A percentile compares a stretch with the other conserved stretches of the same genome.
Conservation (phyloP, 2,888 invertebrate species). For the Caenorhabditis sp. region DNA sequence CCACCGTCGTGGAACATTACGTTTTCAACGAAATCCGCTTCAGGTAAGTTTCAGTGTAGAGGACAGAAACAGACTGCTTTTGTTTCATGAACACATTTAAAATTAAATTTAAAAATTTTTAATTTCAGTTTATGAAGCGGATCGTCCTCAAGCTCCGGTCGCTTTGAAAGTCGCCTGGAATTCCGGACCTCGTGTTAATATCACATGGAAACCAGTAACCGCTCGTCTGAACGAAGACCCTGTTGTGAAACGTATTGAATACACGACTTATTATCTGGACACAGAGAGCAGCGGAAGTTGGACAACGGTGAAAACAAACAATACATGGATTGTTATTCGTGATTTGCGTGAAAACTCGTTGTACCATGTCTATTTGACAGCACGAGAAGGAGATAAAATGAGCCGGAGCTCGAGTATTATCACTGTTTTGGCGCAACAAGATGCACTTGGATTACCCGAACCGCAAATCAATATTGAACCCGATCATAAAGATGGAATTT, state of each 20-base stretch:
- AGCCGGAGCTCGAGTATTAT: slow-evolving; percentile 50
- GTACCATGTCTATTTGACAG: slow-evolving; percentile 52
- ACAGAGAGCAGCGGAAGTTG: slow-evolving; percentile 41
- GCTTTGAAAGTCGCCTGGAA: slow-evolving; percentile 52
- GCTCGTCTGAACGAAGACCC: slow-evolving; percentile 22
- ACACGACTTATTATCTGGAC: slow-evolving; percentile 49
- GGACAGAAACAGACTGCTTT: too few species aligned
- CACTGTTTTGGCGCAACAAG: slow-evolving; percentile 51
- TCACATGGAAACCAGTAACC: slow-evolving; percentile 51
- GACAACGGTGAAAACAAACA: slow-evolving; percentile 45
- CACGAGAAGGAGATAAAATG: slow-evolving; percentile 33
- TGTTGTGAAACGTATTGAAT: slow-evolving; percentile 21
- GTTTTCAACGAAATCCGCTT: slow-evolving; percentile 45
- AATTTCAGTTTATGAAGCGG: slow-evolving; percentile 6
- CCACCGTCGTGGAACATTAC: slow-evolving; percentile 55
- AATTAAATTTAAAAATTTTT: background rate
- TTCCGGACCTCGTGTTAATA: slow-evolving; percentile 49
- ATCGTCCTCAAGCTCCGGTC: slow-evolving; percentile 46
- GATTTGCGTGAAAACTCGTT: slow-evolving; percentile 42
- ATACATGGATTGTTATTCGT: slow-evolving; percentile 50
- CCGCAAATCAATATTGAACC: slow-evolving; percentile 42
- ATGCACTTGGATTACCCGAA: slow-evolving; percentile 52
- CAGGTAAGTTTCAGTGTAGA: slow-evolving; percentile 3
- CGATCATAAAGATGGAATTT: slow-evolving; percentile 38
- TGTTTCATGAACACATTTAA: too few species aligned